phyloP scores from a whole-genome alignment of 2,888 invertebrate species.

The Cetonia aurata region DNA sequence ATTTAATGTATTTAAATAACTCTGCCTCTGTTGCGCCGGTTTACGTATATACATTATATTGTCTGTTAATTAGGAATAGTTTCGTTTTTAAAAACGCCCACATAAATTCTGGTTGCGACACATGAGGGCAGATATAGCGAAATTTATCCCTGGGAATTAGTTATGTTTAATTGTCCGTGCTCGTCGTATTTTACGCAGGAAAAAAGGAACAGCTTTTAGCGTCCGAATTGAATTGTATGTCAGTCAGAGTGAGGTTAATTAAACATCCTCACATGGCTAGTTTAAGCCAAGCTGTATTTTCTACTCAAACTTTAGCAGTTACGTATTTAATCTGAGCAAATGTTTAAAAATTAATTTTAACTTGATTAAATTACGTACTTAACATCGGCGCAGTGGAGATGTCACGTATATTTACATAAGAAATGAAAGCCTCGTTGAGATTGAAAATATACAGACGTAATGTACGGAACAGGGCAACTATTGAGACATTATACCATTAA shows the following conservation, averaged over 20 bases:
- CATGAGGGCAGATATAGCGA: slow-evolving; percentile 31
- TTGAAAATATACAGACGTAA: too few relatives aligned
- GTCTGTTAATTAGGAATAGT: slow-evolving; percentile 36
- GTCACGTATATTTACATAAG: slow-evolving; percentile 4
- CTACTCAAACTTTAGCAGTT: background rate
- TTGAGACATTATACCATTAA: too few relatives aligned
- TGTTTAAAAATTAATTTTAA: background rate
- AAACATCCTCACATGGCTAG: slow-evolving; percentile 1
- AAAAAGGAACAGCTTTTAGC: background rate
- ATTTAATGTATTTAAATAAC: slow-evolving; percentile 37
- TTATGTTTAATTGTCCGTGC: slow-evolving; percentile 19
- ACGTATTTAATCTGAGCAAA: slow-evolving; percentile 2
- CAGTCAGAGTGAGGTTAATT: slow-evolving; percentile 16
- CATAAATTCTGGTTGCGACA: slow-evolving; percentile 25
- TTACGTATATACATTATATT: background rate
- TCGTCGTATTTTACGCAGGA: slow-evolving; percentile 20
- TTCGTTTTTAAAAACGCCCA: slow-evolving; percentile 25
- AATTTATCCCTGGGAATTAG: slow-evolving; percentile 16
- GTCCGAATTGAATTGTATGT: slow-evolving; percentile 16
- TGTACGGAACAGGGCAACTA: too few relatives aligned
- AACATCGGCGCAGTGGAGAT: background rate
- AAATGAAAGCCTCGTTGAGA: too few relatives aligned
- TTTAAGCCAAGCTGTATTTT: slow-evolving; percentile 6
- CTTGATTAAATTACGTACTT: background rate
- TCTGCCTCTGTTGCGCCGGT: background rate